Evolutionary conservation across 2,113 vertebrate species (phyloP).

Genomic region (Labeo rohita): DNA sequence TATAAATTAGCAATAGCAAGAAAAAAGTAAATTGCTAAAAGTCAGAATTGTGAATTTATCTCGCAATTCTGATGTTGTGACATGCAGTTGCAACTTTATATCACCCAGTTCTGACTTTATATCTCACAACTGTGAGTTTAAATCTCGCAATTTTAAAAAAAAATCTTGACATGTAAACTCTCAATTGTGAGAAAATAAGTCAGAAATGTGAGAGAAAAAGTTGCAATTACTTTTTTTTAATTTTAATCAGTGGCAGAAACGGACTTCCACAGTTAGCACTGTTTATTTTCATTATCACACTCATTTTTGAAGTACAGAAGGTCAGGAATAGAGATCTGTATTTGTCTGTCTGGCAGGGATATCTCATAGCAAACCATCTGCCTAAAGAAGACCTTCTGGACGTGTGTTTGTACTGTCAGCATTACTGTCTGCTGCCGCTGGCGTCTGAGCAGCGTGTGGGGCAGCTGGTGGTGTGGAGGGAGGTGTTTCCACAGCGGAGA

Average conservation of each 20-base stretch:
- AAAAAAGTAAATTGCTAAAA: no score
- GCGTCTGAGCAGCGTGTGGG: conserved; percentile 84
- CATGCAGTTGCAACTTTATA: no score
- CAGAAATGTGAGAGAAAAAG: no score
- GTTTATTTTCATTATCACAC: not conserved
- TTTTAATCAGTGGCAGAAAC: no score
- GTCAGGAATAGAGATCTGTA: not conserved
- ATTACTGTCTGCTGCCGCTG: conserved; percentile 87
- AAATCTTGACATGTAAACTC: not conserved
- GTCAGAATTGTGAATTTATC: no score
- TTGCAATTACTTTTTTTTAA: no score
- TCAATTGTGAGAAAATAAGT: no score
- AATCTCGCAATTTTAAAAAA: no score
- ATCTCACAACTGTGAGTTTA: not conserved
- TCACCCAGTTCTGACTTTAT: no score
- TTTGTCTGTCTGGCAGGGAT: conserved; percentile 76
- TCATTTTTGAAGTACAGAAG: not conserved
- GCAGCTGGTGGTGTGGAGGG: conserved; percentile 93
- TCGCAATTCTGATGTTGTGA: no score
- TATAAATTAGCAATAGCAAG: no score
- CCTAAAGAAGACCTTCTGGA: conserved; percentile 90
- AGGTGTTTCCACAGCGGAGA: conserved; percentile 85
- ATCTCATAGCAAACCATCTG: conserved; percentile 90
- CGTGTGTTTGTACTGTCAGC: conserved; percentile 87
- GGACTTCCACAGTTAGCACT: not conserved